Evolutionary conservation across 2,113 vertebrate genomes (phyloP), one percentile per base, ranked within the genome.

Genomic region (Suricata suricatta): DNA sequence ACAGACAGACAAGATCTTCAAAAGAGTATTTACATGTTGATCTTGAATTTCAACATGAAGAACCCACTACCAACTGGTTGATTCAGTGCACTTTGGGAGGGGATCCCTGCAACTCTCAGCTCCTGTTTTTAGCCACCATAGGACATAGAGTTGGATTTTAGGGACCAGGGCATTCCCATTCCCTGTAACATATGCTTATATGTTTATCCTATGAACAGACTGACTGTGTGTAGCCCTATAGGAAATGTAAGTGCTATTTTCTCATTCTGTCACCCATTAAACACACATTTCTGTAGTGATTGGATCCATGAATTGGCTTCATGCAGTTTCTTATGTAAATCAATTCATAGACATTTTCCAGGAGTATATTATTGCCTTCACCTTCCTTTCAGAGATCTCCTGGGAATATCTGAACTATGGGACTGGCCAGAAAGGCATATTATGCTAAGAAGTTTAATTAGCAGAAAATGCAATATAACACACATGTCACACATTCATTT

Each of bases 381-480:
- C 44, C 29, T 76, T 89, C 54, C 50, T 96, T 94, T 82, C 19
- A 82, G 84, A 88, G 50, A 66, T 95, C 66, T 95, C 71, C 64
- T 90, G 69, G 31, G 81, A 95, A 57, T 95, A 57, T 77, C 77
- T 96, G n/a, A 84, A 86, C 54, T 96, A 82, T 69, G 76, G 33
- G 15, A 88, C 60, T 88, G 47, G 60, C 35, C 54, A 79, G n/a
- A 88, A 81, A 97, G n/a, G 86, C 90, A 35, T 72, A 90, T 72
- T 79, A 74, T 88, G 17, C 47, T 90, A 97, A 90, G 64, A 88
- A 91, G 52, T 93, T 97, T 95, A 98, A 96, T 97, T 95, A 96
- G 76, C 93, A 97, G 94, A 85, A 98, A 95, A 60, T 69, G 23
- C 52, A 63, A 33, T 93, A 31, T 89, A 90, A 92, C 25, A 71